These are phyloP conservation scores for Drosophila guanche DNA, from an alignment of 1,140 invertebrate species.

Conservation along the genomic window DNA sequence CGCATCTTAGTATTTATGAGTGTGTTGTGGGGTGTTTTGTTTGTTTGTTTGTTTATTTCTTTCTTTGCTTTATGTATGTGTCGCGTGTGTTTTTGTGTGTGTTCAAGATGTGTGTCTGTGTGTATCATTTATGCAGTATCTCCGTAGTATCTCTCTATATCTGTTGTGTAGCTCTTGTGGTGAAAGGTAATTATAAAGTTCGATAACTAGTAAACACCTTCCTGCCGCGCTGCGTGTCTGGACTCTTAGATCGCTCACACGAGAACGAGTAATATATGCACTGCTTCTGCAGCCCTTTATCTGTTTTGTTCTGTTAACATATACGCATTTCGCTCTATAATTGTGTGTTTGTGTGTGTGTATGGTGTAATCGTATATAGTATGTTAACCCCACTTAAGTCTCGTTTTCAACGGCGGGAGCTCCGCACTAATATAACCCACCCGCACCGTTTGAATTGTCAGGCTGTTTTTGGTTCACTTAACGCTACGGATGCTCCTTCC, in stretches of 20 bases:
- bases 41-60: constrained; percentile 20
- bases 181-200: constrained; percentile 50
- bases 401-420: constrained; percentile 53
- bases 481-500: constrained; percentile 46
- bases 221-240: constrained; percentile 6
- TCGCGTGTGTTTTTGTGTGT: constrained; percentile 18
- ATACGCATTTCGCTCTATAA: constrained; percentile 36
- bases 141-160: constrained; percentile 26
- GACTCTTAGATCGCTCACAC: constrained; percentile 1
- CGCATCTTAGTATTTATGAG: constrained; percentile 64
- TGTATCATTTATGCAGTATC: not conserved
- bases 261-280: not conserved
- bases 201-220: constrained; percentile 45
- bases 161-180: constrained; percentile 25
- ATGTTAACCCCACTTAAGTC: constrained; percentile 61
- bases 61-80: constrained; percentile 23
- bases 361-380: not conserved
- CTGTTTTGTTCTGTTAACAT: constrained; percentile 53
- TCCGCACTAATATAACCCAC: constrained; percentile 41
- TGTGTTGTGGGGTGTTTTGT: constrained; percentile 45
- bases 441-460: constrained; percentile 48
- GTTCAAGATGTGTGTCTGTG: constrained; percentile 9
- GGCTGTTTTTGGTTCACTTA: constrained; percentile 50
- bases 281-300: constrained; percentile 14
- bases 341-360: not conserved